Percentiles rank a stretch among this genome's conserved stretches.
phyloP scores from a whole-genome alignment of 2,888 invertebrate genomes.

The Agriopis leucophaearia region DNA sequence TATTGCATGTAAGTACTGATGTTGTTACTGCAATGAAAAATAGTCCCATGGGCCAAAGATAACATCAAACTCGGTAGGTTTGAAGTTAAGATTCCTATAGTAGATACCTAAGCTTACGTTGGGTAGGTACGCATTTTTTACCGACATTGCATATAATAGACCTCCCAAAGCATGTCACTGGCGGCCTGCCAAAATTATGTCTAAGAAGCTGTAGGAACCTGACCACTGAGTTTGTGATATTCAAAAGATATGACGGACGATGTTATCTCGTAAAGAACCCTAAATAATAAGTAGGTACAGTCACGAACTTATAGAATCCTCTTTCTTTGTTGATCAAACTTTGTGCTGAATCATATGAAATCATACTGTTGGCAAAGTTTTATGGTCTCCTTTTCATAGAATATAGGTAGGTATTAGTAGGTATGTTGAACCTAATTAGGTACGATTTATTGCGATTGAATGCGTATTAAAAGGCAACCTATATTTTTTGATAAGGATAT shows the following conservation, averaged over 20 bases:
- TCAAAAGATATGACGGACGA: conserved; percentile 60
- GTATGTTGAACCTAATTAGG: too few species aligned
- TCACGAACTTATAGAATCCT: conserved; percentile 50
- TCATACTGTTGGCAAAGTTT: conserved; percentile 44
- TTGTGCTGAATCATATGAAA: conserved; percentile 49
- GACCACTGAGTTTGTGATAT: conserved; percentile 48
- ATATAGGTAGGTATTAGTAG: conserved; percentile 22
- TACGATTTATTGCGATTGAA: too few species aligned
- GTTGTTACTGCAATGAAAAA: not conserved
- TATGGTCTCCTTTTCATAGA: conserved; percentile 37
- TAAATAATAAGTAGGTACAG: conserved; percentile 51
- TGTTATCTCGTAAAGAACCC: conserved; percentile 53
- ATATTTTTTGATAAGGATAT: too few species aligned
- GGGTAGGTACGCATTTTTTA: too few species aligned
- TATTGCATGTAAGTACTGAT: conserved; percentile 1
- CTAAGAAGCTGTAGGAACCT: conserved; percentile 30
- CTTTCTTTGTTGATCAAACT: conserved; percentile 44
- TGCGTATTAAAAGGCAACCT: too few species aligned
- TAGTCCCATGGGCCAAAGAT: not conserved
- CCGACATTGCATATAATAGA: too few species aligned
- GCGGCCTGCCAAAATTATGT: conserved; percentile 41
- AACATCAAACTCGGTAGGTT: not conserved
- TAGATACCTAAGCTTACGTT: too few species aligned
- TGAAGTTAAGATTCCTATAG: too few species aligned
- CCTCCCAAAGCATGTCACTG: conserved; percentile 30